Percentiles rank a stretch among this genome's conserved stretches.
Conservation (phyloP, 2,797 vertebrate species). For the Remorina albescens region DNA sequence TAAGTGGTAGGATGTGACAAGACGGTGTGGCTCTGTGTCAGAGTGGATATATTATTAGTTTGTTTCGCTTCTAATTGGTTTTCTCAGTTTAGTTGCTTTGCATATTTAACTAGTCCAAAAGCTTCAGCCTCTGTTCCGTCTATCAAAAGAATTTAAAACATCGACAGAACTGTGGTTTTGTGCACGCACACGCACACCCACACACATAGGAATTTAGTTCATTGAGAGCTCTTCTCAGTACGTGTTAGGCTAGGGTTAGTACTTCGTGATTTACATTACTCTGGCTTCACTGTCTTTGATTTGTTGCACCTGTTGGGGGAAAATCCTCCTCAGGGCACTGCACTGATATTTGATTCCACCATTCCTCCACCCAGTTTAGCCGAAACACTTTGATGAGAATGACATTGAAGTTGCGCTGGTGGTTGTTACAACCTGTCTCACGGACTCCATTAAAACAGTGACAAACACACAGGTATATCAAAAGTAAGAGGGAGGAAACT, state of each 20-base stretch:
- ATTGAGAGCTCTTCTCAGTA: background rate
- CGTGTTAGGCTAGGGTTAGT: background rate
- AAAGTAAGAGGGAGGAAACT: too few species aligned
- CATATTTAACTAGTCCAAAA: conserved; percentile 14
- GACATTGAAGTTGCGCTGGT: background rate
- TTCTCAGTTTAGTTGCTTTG: conserved; percentile 1
- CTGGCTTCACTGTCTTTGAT: background rate
- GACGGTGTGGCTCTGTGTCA: too few species aligned
- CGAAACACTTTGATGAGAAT: background rate
- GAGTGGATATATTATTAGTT: too few species aligned
- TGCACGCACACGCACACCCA: background rate
- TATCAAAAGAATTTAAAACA: background rate
- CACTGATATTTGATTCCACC: background rate
- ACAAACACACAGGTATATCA: too few species aligned
- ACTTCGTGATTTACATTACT: background rate
- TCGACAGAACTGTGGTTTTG: background rate
- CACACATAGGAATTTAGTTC: conserved; percentile 12
- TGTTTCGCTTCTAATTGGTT: too few species aligned
- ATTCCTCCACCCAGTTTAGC: background rate
- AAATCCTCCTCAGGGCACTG: background rate
- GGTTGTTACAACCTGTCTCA: too few species aligned
- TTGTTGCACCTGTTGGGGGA: background rate
- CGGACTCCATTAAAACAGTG: too few species aligned
- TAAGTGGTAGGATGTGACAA: background rate
- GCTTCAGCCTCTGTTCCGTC: conserved; percentile 1